Evolutionary conservation across 2,888 invertebrate genomes (phyloP).

Genomic region (Cephalotes varians): DNA sequence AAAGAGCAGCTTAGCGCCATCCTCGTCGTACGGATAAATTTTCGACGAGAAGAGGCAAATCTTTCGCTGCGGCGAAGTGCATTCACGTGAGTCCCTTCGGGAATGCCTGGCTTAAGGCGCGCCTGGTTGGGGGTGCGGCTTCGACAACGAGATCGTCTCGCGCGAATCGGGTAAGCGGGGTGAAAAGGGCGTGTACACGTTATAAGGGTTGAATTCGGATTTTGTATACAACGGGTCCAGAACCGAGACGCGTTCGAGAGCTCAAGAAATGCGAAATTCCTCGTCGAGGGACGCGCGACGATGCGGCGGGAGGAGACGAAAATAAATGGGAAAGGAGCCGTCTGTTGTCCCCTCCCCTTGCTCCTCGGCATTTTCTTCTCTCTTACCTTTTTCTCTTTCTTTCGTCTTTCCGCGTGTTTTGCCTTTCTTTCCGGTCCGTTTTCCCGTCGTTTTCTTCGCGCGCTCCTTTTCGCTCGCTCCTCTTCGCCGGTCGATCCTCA

Average conservation of each 20-base stretch:
- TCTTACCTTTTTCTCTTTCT: conserved; percentile 25
- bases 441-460: conserved; percentile 35
- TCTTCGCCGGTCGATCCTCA: conserved; percentile 75
- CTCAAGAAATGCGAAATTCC: conserved; percentile 81
- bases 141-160: conserved; percentile 53
- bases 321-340: conserved; percentile 79
- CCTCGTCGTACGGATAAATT: conserved; percentile 73
- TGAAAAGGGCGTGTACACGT: conserved; percentile 38
- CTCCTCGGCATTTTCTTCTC: conserved; percentile 22
- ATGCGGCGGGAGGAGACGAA: conserved; percentile 64
- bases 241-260: conserved; percentile 68
- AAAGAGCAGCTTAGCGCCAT: conserved; percentile 68
- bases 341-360: conserved; percentile 43
- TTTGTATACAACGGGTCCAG: conserved; percentile 44
- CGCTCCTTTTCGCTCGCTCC: conserved; percentile 32
- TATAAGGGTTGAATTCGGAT: conserved; percentile 24
- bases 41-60: conserved; percentile 66
- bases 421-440: conserved; percentile 51
- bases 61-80: conserved; percentile 76
- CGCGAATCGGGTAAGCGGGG: conserved; percentile 11
- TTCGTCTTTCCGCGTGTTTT: conserved; percentile 60
- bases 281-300: conserved; percentile 64
- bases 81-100: conserved; percentile 75
- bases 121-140: conserved; percentile 41
- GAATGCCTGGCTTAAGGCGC: conserved; percentile 51